Conservation (phyloP, 2,888 invertebrate species). For the Ryuthela nishihirai region DNA sequence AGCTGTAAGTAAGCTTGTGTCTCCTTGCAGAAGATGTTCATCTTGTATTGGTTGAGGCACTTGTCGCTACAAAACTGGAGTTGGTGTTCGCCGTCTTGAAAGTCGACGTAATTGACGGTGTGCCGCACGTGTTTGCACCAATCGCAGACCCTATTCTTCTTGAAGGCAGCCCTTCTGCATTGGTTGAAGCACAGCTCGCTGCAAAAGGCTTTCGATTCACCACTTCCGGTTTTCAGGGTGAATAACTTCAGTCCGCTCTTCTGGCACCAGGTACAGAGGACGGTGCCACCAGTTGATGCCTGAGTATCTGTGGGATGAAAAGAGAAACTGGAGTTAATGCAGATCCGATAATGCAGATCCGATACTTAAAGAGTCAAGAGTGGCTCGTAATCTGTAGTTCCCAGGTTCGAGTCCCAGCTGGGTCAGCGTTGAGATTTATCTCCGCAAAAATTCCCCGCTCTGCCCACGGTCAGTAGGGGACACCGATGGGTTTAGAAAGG, state of each 20-base stretch:
- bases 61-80: slow-evolving; percentile 86
- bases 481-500: no score
- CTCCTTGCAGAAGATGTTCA: slow-evolving; percentile 93
- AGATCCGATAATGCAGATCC: no score
- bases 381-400: no score
- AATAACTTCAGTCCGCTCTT: slow-evolving; percentile 50
- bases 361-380: no score
- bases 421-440: no score
- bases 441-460: no score
- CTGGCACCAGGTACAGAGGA: slow-evolving; percentile 52
- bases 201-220: slow-evolving; percentile 60
- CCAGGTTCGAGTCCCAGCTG: no score
- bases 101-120: slow-evolving; percentile 86
- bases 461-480: no score
- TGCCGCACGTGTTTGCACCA: slow-evolving; percentile 89
- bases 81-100: slow-evolving; percentile 85
- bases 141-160: slow-evolving; percentile 67
- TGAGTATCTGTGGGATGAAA: no score
- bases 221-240: slow-evolving; percentile 47
- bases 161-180: slow-evolving; percentile 82
- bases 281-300: slow-evolving; percentile 15
- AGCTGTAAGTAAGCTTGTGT: slow-evolving; percentile 87
- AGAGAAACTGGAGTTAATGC: no score
- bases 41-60: slow-evolving; percentile 92
- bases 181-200: slow-evolving; percentile 88